Base-by-base conservation (phyloP, 2,113 vertebrate genomes). In the Siniperca knerii region DNA sequence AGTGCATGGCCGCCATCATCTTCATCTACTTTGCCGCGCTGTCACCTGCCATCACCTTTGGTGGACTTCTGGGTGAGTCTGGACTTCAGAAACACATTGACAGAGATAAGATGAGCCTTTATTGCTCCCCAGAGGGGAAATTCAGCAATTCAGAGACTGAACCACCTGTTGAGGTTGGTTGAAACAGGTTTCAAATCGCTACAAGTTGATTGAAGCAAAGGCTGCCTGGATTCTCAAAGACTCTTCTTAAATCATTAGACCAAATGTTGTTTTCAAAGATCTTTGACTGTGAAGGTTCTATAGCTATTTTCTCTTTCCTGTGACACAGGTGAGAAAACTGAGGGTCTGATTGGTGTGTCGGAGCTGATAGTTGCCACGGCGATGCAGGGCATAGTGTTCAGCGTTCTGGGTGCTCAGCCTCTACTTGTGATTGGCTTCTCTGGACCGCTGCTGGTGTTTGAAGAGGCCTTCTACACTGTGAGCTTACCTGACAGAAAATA, bases 1-100 rank as follows among this genome's bases (percentile, higher is more conserved):
- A 99, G 92, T 98, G 98, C 88, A 92, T 99, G 50, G 98, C 98
- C 0, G 98, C 97, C 0, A 88, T 98, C 85, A 97, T 99, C 93
- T 99, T 99, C 93, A 99, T 99, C 93, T 99, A 99, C 94, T 99
- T 99, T 0, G 98, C 98, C 0, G 98, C 97, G 0, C 95, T 99
- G 78, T 98, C 98, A 0, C 98, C 98, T 0, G 97, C 98, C 82
- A 98, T 99, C 91, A 99, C 98, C 60, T 99, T 99, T 0, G 98
- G 98, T 4, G 98, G 98, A 2, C 96, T 98, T 44, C 95, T 98
- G 55, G 97, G 97, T 97, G 82, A 96, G 96, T 75, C 11, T 50
- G 12, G 21, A 37, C 29, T 23, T 13, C 50, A 29, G 71, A 68
- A 6, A 55, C 23, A 42, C 11, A 11, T 23, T 8, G 18, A 25